Conservation (phyloP, 2,888 invertebrate species). For the Oithona nana region DNA sequence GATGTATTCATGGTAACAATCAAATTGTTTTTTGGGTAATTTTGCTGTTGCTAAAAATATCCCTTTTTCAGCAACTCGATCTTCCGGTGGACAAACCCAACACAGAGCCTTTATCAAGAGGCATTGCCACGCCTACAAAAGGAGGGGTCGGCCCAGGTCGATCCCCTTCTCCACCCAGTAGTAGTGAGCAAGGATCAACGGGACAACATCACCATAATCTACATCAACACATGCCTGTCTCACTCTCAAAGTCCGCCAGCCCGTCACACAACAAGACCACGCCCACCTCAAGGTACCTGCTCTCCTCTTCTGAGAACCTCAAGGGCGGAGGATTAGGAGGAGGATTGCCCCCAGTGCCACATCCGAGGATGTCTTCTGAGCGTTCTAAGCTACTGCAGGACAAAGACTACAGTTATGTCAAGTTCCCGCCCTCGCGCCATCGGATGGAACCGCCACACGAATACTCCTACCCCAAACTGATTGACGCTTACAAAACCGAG, state of each 20-base stretch:
- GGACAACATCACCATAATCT: background rate
- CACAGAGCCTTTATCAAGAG: background rate
- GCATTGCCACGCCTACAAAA: background rate
- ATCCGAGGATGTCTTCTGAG: too few species aligned
- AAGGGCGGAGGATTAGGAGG: too few species aligned
- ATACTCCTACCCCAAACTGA: conserved; percentile 2
- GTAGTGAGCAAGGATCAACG: background rate
- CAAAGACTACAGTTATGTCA: conserved; percentile 10
- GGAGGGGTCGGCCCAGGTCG: background rate
- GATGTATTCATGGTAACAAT: conserved; percentile 28
- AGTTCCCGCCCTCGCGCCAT: background rate
- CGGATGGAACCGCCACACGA: background rate
- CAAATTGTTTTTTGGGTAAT: background rate
- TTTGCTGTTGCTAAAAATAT: conserved; percentile 10
- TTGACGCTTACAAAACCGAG: conserved; percentile 21
- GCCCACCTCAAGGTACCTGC: background rate
- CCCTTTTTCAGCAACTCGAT: conserved; percentile 23
- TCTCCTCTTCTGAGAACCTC: background rate
- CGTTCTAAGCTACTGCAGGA: too few species aligned
- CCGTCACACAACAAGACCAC: background rate
- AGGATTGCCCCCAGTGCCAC: too few species aligned
- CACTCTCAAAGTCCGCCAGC: background rate
- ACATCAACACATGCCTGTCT: too few species aligned
- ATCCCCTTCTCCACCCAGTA: background rate
- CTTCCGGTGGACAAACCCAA: conserved; percentile 26